Evolutionary conservation across 2,888 invertebrate genomes (phyloP), one percentile per base, ranked within the genome.

Genomic region (Microdon myrmicae): DNA sequence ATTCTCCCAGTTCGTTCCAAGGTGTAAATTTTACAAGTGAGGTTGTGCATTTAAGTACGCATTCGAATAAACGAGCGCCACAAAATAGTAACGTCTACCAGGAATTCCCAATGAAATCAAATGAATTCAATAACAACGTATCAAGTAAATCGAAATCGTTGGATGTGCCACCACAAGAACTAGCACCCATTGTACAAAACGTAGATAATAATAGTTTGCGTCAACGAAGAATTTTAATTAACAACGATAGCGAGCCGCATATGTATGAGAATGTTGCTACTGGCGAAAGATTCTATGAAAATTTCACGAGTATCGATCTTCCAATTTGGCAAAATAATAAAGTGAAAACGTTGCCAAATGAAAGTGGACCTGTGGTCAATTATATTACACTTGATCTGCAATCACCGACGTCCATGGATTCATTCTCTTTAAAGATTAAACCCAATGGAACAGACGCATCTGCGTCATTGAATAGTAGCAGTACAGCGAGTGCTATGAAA

Each of bases 31-130:
- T 85, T 64, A 82, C 83, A 54, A 74, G 83, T 29, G 84, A 84
- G 72, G 82, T 84, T 1, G 83, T 83, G 75, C 82, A 83, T 1
- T 72, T 84, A 26, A 74, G 81, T 9, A 32, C 56, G 9, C 69
- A 69, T 10, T 29, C 55, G 10, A 53, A 37, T n/a, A 61, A 29
- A 71, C 81, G 20, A 75, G 80, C 54, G 71, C 81, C 71, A 70
- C 76, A 43, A 74, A 75, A 70, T 32, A 71, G 83, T 26, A 85
- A 85, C 76, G 77, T 85, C 2, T 86, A 85, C 71, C 84, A 85
- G 69, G 85, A 84, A 54, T 84, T 85, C 71, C 85, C 83, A 3
- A 32, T 72, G 61, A 44, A 70, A 64, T 26, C 68, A 20, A 71
- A 69, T 44, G 76, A 76, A 16, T 68, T 72, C 19, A 71, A 68